Percentiles rank a stretch among this genome's conserved stretches.
phyloP scores from a whole-genome alignment of 2,113 vertebrate genomes.

The Elephas maximus region DNA sequence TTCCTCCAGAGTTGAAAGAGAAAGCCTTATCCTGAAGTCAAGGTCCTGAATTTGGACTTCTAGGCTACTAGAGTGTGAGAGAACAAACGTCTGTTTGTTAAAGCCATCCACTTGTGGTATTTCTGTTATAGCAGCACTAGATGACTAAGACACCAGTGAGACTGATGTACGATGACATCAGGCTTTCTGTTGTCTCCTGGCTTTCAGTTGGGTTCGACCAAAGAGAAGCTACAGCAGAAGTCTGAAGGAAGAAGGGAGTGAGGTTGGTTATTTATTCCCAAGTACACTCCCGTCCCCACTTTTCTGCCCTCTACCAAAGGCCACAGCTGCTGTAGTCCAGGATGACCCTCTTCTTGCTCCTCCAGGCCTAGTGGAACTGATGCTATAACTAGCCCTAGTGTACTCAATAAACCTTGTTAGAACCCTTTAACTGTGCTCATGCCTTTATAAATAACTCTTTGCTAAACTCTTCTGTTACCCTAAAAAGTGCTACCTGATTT shows the following conservation, averaged over 20 bases:
- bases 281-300: neutral
- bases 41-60: no score
- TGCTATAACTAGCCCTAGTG: neutral
- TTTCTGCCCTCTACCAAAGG: neutral
- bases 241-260: neutral
- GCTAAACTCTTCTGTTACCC: neutral
- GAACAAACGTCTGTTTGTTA: no score
- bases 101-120: no score
- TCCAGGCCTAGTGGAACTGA: neutral
- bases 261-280: neutral
- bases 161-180: neutral
- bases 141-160: neutral
- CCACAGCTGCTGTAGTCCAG: neutral
- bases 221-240: neutral
- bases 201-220: neutral
- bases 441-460: neutral
- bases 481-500: neutral
- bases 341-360: neutral
- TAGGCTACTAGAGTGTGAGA: no score
- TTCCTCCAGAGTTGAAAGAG: no score
- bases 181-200: neutral
- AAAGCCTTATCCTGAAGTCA: no score
- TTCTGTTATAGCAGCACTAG: no score
- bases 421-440: neutral
- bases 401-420: neutral